These are phyloP conservation scores for Hypolimnas misippus DNA, from an alignment of 2,888 invertebrate genomes.

Conservation along the genomic window DNA sequence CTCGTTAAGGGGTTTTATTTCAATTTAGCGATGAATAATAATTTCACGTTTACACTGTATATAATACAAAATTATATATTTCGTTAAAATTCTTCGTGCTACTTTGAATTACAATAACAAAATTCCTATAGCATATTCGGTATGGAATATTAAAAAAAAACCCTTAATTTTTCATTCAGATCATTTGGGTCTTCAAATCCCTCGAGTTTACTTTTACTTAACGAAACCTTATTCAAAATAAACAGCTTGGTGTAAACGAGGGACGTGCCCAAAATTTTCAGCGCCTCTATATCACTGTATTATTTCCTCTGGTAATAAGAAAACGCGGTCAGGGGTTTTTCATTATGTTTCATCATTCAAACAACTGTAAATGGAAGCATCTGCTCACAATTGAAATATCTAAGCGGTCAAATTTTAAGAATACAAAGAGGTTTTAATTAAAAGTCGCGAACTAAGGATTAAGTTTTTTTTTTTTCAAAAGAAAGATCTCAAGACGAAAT, in stretches of 20 bases:
- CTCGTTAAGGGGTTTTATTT: conserved; percentile 32
- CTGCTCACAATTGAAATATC: conserved; percentile 22
- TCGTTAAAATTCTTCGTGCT: no score
- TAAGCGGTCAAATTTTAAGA: conserved; percentile 12
- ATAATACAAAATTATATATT: no score
- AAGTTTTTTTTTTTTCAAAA: conserved; percentile 3
- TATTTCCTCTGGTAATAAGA: conserved; percentile 69
- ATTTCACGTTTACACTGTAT: no score
- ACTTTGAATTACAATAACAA: no score
- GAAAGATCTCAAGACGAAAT: conserved; percentile 12
- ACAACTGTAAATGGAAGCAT: conserved; percentile 29
- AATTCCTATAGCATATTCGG: conserved; percentile 12
- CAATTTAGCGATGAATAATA: conserved; percentile 14
- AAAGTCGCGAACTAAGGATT: conserved; percentile 18
- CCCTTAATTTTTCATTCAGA: conserved; percentile 77
- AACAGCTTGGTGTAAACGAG: conserved; percentile 76
- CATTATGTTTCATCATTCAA: conserved; percentile 35
- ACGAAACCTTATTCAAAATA: conserved; percentile 80
- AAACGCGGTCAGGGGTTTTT: conserved; percentile 49
- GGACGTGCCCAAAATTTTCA: conserved; percentile 74
- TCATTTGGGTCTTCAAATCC: conserved; percentile 60
- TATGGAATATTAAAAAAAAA: conserved; percentile 50
- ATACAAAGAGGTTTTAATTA: conserved; percentile 26
- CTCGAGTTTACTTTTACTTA: conserved; percentile 77
- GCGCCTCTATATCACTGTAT: conserved; percentile 62